Evolutionary conservation across 1,140 invertebrate genomes (phyloP), one percentile per base, ranked within the genome.

Genomic region (Leptinotarsa lineolata): DNA sequence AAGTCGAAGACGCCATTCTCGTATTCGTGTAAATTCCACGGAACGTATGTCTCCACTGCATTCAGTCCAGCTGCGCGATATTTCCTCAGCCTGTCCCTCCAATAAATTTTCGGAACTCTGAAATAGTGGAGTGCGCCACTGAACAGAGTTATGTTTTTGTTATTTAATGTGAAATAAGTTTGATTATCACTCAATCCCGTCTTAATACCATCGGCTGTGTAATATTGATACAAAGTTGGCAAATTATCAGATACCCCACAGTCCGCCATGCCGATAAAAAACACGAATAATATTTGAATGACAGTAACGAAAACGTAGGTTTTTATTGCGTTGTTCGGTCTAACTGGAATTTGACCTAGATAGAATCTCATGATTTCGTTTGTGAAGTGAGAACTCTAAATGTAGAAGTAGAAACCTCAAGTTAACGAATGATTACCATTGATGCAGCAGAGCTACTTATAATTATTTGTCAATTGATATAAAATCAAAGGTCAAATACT

Each of bases 41-140:
- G 94, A 0, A 98, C 91, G 83, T 97, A 97, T 93, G 94, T 95
- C 76, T 95, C 92, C 8, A 99, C 88, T 0, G 95, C 89, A 86
- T 98, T 97, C 1, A 98, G 87, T n/a, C 97, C 97, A 68, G 78
- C 78, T n/a, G 92, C 91, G 83, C 92, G 88, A 76, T 97, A 89
- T 84, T 96, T 96, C 63, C 87, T 82, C 60, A 99, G 85, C 75
- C 78, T 63, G 59, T 76, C 78, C 54, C 73, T 73, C 78, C 78
- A 79, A 60, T 76, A 93, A 46, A 88, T 86, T 48, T 88, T 88
- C 2, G 95, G 95, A 1, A 95, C 88, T 12, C 97, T 88, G 81
- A 95, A 97, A 83, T 98, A 98, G 84, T 99, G 96, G 74, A 98
- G 89, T 70, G 95, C 95, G 0, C 97, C 97, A 72, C 80, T 81